A percentile compares a stretch with the other conserved stretches of the same genome.
Evolutionary conservation across 1,140 invertebrate species (phyloP).

Genomic region (Eubasilissa regina): DNA sequence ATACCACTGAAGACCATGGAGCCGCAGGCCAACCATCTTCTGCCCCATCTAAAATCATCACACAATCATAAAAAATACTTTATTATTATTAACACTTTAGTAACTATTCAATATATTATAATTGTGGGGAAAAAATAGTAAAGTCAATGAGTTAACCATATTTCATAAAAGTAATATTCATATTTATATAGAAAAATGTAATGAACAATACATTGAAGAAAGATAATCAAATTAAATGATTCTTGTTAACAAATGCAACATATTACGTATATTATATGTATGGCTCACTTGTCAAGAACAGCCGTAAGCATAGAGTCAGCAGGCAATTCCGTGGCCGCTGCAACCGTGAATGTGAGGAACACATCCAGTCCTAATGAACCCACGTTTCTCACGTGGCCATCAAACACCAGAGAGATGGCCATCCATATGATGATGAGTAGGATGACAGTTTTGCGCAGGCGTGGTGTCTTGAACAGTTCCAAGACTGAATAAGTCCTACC

Average conservation of each 20-base stretch:
- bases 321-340: slow-evolving; percentile 86
- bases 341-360: slow-evolving; percentile 88
- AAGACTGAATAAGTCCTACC: slow-evolving; percentile 82
- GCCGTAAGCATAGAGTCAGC: slow-evolving; percentile 87
- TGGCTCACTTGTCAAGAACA: slow-evolving; percentile 77
- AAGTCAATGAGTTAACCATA: too few relatives aligned
- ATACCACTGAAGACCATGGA: slow-evolving; percentile 85
- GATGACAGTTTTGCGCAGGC: slow-evolving; percentile 80
- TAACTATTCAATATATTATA: too few relatives aligned
- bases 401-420: slow-evolving; percentile 88
- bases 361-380: slow-evolving; percentile 85
- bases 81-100: too few relatives aligned
- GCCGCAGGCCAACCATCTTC: slow-evolving; percentile 87
- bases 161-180: too few relatives aligned
- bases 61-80: not conserved
- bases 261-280: too few relatives aligned
- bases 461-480: slow-evolving; percentile 83
- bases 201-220: too few relatives aligned
- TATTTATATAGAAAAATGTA: too few relatives aligned
- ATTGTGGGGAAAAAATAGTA: too few relatives aligned
- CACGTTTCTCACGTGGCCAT: slow-evolving; percentile 89
- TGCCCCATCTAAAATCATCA: slow-evolving; percentile 76
- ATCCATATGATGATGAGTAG: slow-evolving; percentile 89
- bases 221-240: too few relatives aligned
- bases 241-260: too few relatives aligned